Evolutionary conservation across 2,113 vertebrate species (phyloP).

Genomic region (Nothocercus julius): DNA sequence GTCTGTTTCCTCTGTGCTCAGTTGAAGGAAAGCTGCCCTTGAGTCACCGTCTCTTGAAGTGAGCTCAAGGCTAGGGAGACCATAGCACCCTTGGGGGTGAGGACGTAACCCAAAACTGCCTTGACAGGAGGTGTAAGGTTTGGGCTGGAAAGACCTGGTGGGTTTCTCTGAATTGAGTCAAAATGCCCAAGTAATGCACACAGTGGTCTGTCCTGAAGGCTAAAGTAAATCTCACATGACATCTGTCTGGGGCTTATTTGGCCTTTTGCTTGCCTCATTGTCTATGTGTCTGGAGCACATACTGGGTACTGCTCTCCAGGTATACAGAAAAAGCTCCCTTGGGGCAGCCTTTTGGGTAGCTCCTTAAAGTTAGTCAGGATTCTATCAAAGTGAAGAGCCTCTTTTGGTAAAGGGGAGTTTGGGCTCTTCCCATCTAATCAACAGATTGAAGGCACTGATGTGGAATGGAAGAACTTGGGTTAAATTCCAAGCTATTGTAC

Average conservation of each 20-base stretch:
- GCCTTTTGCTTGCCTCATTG: not conserved
- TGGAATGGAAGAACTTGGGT: not conserved
- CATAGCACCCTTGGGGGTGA: not conserved
- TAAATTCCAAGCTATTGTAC: not conserved
- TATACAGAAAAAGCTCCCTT: not conserved
- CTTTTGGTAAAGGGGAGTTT: not conserved
- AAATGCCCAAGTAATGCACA: not conserved
- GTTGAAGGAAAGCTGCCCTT: not conserved
- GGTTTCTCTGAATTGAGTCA: not conserved
- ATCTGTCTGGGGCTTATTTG: not conserved
- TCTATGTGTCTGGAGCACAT: not conserved
- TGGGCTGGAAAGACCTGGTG: not conserved
- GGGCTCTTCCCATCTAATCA: not conserved
- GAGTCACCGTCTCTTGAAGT: not conserved
- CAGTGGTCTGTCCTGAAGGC: fast-evolving
- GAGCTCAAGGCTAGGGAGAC: not conserved
- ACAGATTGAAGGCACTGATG: not conserved
- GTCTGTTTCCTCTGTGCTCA: not conserved
- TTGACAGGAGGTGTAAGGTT: not conserved
- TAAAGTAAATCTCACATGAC: not conserved
- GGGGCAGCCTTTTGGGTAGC: not conserved
- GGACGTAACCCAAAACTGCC: not conserved
- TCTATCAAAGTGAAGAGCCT: not conserved
- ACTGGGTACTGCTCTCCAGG: not conserved
- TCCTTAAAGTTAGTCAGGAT: not conserved